Percentiles rank a stretch among this genome's conserved stretches.
Evolutionary conservation across 1,140 invertebrate genomes (phyloP).

Genomic region (Ips nitidus): DNA sequence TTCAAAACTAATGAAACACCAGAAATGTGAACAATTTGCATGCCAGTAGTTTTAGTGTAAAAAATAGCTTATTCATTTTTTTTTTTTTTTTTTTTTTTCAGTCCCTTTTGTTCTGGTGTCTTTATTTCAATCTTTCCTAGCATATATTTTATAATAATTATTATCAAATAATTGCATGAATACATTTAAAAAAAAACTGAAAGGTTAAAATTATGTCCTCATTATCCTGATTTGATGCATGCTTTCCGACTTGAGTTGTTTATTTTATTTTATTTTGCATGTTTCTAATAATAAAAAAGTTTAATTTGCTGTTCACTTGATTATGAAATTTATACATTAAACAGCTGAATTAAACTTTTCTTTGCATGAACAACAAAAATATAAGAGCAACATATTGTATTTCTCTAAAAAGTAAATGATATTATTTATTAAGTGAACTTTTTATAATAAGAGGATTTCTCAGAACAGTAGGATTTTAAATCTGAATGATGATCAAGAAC

Average conservation of each 20-base stretch:
- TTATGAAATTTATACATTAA: neutral
- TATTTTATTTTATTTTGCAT: conserved; percentile 42
- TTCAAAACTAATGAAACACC: conserved; percentile 8
- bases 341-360: conserved; percentile 7
- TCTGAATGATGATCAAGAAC: too few relatives aligned
- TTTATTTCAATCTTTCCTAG: too few relatives aligned
- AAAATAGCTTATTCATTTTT: conserved; percentile 5
- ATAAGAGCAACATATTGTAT: neutral
- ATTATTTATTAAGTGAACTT: too few relatives aligned
- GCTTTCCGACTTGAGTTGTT: conserved; percentile 26
- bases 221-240: conserved; percentile 36
- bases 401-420: neutral
- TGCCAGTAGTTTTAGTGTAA: conserved; percentile 34
- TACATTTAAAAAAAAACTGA: too few relatives aligned
- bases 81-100: neutral
- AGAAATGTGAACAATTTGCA: conserved; percentile 30
- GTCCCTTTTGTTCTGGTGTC: neutral
- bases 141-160: too few relatives aligned
- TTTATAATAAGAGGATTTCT: too few relatives aligned
- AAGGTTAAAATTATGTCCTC: too few relatives aligned
- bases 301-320: conserved; percentile 26
- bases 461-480: too few relatives aligned
- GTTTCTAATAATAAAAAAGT: conserved; percentile 31
- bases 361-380: conserved; percentile 4
- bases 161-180: too few relatives aligned